Evolutionary conservation across 2,888 invertebrate species (phyloP).

Genomic region (Fragum whitleyi): DNA sequence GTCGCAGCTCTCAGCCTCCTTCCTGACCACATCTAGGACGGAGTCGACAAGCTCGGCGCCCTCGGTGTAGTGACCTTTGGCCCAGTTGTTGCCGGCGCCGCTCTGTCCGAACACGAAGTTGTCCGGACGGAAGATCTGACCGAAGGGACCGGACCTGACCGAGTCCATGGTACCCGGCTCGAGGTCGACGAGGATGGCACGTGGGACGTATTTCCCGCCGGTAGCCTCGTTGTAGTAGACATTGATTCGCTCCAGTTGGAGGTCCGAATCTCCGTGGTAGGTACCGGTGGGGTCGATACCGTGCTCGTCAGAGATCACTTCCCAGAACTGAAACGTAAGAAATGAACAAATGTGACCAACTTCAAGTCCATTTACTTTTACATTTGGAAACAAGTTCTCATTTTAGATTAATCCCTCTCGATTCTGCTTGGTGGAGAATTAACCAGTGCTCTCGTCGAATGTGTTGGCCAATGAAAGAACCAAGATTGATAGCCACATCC

Average conservation of each 20-base stretch:
- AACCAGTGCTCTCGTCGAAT: too few relatives aligned
- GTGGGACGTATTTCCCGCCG: slow-evolving; percentile 92
- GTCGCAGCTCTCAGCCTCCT: slow-evolving; percentile 82
- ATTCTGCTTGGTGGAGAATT: too few relatives aligned
- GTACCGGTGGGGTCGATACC: slow-evolving; percentile 79
- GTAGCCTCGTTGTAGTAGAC: slow-evolving; percentile 96
- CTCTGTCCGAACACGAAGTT: slow-evolving; percentile 93
- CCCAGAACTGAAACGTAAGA: slow-evolving; percentile 87
- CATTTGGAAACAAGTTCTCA: too few relatives aligned
- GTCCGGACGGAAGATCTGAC: slow-evolving; percentile 90
- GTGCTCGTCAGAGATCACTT: slow-evolving; percentile 90
- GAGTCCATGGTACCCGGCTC: slow-evolving; percentile 99
- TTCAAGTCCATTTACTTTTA: too few relatives aligned
- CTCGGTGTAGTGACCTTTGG: slow-evolving; percentile 97
- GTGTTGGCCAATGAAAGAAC: too few relatives aligned
- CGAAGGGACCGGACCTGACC: slow-evolving; percentile 96
- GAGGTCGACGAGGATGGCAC: slow-evolving; percentile 96
- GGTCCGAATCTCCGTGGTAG: slow-evolving; percentile 90
- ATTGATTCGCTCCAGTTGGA: slow-evolving; percentile 94
- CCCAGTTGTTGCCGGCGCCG: slow-evolving; percentile 91
- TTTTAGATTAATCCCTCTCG: too few relatives aligned
- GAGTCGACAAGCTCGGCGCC: slow-evolving; percentile 87
- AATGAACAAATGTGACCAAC: too few relatives aligned
- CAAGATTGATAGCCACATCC: too few relatives aligned
- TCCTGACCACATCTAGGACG: slow-evolving; percentile 81